Evolutionary conservation across 2,797 vertebrate genomes (phyloP).

Genomic region (Tiaroga cobitis): DNA sequence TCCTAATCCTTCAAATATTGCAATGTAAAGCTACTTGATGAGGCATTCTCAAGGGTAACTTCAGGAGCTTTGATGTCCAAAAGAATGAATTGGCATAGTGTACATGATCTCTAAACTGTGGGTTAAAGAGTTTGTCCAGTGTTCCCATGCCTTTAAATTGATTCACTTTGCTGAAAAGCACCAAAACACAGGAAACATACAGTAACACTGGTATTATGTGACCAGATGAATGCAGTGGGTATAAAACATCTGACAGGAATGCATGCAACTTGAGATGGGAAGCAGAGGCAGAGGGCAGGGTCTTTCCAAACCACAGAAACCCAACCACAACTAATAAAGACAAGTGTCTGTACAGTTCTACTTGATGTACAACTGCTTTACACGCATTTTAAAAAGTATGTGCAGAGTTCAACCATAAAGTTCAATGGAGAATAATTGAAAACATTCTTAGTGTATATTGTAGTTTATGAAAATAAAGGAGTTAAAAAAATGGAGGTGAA

Average conservation of each 20-base stretch:
- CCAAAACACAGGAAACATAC: conserved; percentile 21
- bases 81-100: background rate
- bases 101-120: conserved; percentile 23
- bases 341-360: conserved; percentile 58
- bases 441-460: conserved; percentile 33
- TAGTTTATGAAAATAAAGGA: conserved; percentile 25
- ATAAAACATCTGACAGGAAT: conserved; percentile 40
- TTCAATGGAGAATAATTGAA: conserved; percentile 24
- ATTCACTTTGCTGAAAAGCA: background rate
- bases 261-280: conserved; percentile 60
- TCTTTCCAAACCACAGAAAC: conserved; percentile 55
- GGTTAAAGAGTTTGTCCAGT: conserved; percentile 12
- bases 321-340: conserved; percentile 67
- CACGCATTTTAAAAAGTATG: conserved; percentile 66
- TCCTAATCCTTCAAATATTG: conserved; percentile 17
- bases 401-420: conserved; percentile 48
- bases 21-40: background rate
- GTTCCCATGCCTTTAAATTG: conserved; percentile 14
- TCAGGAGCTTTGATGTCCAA: background rate
- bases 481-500: background rate
- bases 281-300: conserved; percentile 58
- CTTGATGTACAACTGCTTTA: conserved; percentile 66
- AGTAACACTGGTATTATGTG: conserved; percentile 23
- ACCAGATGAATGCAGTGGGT: conserved; percentile 28
- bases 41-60: background rate